phyloP scores from a whole-genome alignment of 2,113 vertebrate species.

The Pluvianellus socialis region DNA sequence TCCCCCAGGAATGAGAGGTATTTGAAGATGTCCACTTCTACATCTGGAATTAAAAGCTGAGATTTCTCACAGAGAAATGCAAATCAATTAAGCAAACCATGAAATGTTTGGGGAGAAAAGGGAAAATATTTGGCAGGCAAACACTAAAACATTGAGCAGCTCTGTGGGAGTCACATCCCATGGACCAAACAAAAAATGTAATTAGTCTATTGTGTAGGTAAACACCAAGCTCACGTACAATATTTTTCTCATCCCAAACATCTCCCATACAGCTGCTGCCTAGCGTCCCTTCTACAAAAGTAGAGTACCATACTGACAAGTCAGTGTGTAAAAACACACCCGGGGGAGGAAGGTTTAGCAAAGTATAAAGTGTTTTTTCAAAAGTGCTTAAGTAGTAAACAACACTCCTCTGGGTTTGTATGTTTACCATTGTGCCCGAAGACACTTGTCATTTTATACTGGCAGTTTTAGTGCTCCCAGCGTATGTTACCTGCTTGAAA shows the following conservation, averaged over 20 bases:
- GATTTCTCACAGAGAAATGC: conserved; percentile 57
- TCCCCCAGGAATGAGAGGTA: conserved; percentile 11
- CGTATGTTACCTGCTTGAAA: not conserved
- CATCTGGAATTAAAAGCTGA: conserved; percentile 16
- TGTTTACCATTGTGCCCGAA: not conserved
- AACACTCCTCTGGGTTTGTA: not conserved
- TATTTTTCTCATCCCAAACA: conserved; percentile 14
- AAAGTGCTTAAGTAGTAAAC: conserved; percentile 52
- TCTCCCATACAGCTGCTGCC: not conserved
- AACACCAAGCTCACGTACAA: not conserved
- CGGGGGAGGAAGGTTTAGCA: not conserved
- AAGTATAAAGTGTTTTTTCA: not conserved
- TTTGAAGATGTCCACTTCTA: conserved; percentile 19
- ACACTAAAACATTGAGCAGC: not conserved
- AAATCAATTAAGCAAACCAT: conserved; percentile 1
- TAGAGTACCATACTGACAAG: not conserved
- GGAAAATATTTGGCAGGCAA: conserved; percentile 28
- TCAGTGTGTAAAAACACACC: not conserved
- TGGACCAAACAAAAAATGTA: not conserved
- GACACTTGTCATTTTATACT: not conserved
- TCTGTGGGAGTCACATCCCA: not conserved
- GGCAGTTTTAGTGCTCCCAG: not conserved
- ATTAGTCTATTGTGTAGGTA: not conserved
- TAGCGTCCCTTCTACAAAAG: not conserved
- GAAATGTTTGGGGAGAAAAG: conserved; percentile 10